phyloP scores from a whole-genome alignment of 2,888 invertebrate genomes.

The Julus scanicus region DNA sequence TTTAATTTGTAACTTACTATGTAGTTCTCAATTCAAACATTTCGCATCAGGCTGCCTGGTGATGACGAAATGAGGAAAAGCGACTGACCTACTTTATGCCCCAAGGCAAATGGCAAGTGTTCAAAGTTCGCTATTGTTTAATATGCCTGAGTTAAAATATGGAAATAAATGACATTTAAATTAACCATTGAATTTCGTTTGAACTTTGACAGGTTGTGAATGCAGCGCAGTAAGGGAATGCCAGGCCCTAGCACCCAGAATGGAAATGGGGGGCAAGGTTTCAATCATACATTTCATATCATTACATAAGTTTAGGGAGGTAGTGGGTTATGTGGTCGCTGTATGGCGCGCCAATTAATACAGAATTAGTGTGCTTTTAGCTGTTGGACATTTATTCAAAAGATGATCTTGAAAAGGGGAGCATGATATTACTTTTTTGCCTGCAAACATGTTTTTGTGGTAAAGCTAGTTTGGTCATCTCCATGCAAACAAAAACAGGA shows the following conservation, averaged over 20 bases:
- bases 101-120: conserved; percentile 11
- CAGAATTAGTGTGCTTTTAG: background rate
- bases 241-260: conserved; percentile 35
- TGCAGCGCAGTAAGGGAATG: conserved; percentile 45
- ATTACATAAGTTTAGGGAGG: background rate
- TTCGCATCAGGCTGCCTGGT: background rate
- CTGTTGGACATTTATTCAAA: background rate
- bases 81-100: conserved; percentile 29
- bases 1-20: background rate
- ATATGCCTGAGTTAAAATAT: background rate
- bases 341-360: background rate
- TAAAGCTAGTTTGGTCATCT: too few relatives aligned
- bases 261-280: conserved; percentile 40
- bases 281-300: background rate
- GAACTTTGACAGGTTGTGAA: conserved; percentile 29
- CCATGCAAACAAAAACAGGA: too few relatives aligned
- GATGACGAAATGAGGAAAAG: conserved; percentile 43
- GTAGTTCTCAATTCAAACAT: background rate
- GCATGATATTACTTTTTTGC: too few relatives aligned
- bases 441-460: too few relatives aligned
- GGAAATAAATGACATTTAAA: background rate
- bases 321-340: background rate
- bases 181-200: background rate
- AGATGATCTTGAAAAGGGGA: too few relatives aligned
- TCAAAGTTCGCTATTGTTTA: conserved; percentile 38